Evolutionary conservation across 1,140 invertebrate species (phyloP).

Genomic region (Drosophila cardini): DNA sequence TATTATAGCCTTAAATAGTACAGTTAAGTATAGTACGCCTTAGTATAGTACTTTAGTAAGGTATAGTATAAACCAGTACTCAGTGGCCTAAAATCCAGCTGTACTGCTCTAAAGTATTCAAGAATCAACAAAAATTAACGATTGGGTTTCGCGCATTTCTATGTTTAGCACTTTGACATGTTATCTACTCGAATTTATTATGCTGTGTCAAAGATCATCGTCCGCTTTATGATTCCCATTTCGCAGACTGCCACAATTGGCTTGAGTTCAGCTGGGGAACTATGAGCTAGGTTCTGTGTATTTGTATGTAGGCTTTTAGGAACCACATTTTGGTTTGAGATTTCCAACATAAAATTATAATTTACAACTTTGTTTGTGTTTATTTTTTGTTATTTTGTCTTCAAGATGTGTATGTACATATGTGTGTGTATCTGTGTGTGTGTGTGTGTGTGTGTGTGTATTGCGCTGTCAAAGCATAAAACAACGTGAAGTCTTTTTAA

Average conservation of each 20-base stretch:
- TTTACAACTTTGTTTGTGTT: conserved; percentile 75
- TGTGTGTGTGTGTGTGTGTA: background rate
- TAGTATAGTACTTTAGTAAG: too few relatives aligned
- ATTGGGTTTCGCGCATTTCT: conserved; percentile 36
- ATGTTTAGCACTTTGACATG: conserved; percentile 15
- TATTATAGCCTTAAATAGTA: too few relatives aligned
- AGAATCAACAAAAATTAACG: background rate
- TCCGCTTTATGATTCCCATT: conserved; percentile 32
- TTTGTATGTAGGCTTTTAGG: background rate
- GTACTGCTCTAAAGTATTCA: conserved; percentile 8
- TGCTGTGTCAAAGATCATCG: conserved; percentile 38
- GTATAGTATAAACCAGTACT: background rate
- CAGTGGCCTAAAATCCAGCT: background rate
- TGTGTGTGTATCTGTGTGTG: background rate
- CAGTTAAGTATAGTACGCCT: too few relatives aligned
- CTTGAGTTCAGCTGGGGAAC: conserved; percentile 30
- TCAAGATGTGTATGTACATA: conserved; percentile 18
- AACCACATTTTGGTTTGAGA: conserved; percentile 67
- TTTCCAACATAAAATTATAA: conserved; percentile 80
- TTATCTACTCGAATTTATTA: conserved; percentile 28
- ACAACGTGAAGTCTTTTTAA: conserved; percentile 79
- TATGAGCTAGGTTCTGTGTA: conserved; percentile 7
- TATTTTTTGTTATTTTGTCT: conserved; percentile 9
- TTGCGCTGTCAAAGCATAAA: conserved; percentile 65
- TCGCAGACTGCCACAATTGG: conserved; percentile 36